Percentiles rank a stretch among this genome's conserved stretches.
phyloP scores from a whole-genome alignment of 2,797 vertebrate genomes.

The Gymnoscopelus microlampas region DNA sequence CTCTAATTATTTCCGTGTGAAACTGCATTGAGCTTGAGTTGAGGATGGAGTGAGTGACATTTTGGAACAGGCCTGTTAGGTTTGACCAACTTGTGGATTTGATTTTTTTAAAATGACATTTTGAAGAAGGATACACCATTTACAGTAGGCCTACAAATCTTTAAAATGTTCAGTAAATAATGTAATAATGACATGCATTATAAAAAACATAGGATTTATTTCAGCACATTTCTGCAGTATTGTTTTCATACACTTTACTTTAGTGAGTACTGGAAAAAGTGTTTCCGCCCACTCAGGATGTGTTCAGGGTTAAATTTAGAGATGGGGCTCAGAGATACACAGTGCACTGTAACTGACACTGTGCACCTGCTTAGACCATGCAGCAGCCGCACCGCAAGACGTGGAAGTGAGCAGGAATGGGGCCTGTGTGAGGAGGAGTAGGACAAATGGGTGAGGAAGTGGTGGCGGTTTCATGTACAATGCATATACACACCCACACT shows the following conservation, averaged over 20 bases:
- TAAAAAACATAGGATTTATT: too few relatives aligned
- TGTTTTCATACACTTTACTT: background rate
- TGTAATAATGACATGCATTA: too few relatives aligned
- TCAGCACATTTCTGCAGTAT: too few relatives aligned
- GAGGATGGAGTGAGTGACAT: too few relatives aligned
- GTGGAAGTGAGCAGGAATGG: conserved; percentile 45
- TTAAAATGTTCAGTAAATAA: background rate
- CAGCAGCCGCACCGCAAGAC: conserved; percentile 30
- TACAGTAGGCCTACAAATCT: background rate
- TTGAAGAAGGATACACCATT: background rate
- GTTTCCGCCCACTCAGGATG: conserved; percentile 51
- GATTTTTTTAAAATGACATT: background rate
- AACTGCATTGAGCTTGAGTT: too few relatives aligned
- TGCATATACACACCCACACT: conserved; percentile 39
- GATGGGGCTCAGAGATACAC: conserved; percentile 16
- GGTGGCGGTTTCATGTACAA: conserved; percentile 42
- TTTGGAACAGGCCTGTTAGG: too few relatives aligned
- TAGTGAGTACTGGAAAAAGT: conserved; percentile 15
- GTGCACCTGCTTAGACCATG: conserved; percentile 53
- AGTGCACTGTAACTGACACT: conserved; percentile 31
- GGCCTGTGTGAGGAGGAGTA: conserved; percentile 49
- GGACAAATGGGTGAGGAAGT: conserved; percentile 74
- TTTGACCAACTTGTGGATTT: too few relatives aligned
- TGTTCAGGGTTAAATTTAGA: conserved; percentile 64
- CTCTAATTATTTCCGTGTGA: too few relatives aligned